Conservation (phyloP, 2,888 invertebrate species). For the Nomada ruficornis region DNA sequence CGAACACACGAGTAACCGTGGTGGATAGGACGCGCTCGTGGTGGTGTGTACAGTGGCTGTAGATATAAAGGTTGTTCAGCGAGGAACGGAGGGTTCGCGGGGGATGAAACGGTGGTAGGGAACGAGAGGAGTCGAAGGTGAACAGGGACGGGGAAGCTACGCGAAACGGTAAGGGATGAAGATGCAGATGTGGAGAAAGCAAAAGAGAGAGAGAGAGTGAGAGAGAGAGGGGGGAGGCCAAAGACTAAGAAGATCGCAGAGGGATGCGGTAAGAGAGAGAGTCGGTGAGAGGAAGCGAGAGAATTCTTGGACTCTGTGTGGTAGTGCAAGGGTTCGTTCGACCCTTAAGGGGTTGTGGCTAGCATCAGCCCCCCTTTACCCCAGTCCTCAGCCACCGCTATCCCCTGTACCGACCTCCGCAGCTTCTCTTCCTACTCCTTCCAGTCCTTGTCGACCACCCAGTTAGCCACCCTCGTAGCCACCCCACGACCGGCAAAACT, state of each 20-base stretch:
- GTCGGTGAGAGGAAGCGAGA: constrained; percentile 54
- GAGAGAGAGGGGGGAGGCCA: constrained; percentile 51
- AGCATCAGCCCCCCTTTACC: constrained; percentile 78
- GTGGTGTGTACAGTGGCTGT: constrained; percentile 80
- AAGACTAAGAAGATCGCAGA: constrained; percentile 39
- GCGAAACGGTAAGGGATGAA: constrained; percentile 51
- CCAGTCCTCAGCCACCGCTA: constrained; percentile 68
- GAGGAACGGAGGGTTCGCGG: constrained; percentile 48
- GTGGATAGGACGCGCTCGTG: constrained; percentile 70
- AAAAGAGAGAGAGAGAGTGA: constrained; percentile 50
- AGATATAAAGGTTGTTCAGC: constrained; percentile 82
- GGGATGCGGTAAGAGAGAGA: constrained; percentile 27
- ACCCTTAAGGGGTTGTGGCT: constrained; percentile 85
- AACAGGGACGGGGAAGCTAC: constrained; percentile 13
- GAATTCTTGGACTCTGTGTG: constrained; percentile 79
- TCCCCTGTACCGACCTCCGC: constrained; percentile 66
- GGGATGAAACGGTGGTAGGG: constrained; percentile 54
- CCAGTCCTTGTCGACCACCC: constrained; percentile 76
- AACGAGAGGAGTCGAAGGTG: constrained; percentile 39
- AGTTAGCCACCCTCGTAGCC: constrained; percentile 79
- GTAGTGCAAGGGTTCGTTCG: constrained; percentile 83
- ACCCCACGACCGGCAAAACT: constrained; percentile 80
- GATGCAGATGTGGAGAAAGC: constrained; percentile 60
- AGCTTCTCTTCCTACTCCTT: constrained; percentile 63
- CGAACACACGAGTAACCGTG: constrained; percentile 75